phyloP scores from a whole-genome alignment of 2,113 vertebrate genomes.

The Hippolais icterina region DNA sequence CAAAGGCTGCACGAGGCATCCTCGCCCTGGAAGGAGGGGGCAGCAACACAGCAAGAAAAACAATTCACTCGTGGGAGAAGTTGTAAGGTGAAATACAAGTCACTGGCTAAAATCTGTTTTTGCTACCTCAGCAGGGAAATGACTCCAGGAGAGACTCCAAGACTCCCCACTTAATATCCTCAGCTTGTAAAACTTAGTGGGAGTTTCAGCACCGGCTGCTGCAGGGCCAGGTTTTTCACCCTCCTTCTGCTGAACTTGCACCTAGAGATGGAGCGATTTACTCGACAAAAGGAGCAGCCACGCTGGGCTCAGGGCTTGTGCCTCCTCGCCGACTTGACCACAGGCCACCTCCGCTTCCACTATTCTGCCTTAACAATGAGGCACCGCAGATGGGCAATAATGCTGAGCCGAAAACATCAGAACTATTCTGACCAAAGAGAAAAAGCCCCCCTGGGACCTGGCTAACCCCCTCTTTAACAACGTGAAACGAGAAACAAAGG shows the following conservation, averaged over 20 bases:
- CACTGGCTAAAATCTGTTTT: constrained; percentile 32
- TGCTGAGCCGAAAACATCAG: neutral
- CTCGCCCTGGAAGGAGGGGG: neutral
- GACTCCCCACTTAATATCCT: constrained; percentile 15
- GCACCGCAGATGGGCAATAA: constrained; percentile 40
- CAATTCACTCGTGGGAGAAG: constrained; percentile 31
- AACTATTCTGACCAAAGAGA: constrained; percentile 37
- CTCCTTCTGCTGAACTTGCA: constrained; percentile 40
- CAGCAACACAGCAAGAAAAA: constrained; percentile 31
- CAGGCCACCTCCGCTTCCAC: neutral
- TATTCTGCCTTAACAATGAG: constrained; percentile 1
- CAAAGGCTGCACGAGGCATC: neutral
- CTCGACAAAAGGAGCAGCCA: neutral
- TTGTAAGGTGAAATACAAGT: constrained; percentile 29
- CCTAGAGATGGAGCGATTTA: neutral
- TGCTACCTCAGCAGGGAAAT: constrained; percentile 44
- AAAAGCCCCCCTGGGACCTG: constrained; percentile 34
- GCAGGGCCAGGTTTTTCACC: neutral
- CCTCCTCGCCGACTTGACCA: constrained; percentile 29
- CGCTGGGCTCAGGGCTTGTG: neutral
- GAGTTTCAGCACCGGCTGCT: neutral
- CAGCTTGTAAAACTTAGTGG: constrained; percentile 9
- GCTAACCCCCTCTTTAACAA: constrained; percentile 46
- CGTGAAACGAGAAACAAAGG: constrained; percentile 59
- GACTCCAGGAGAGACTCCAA: neutral